Base-by-base conservation (phyloP, 1,140 invertebrate species). In the Lordiphosa clarofinis region DNA sequence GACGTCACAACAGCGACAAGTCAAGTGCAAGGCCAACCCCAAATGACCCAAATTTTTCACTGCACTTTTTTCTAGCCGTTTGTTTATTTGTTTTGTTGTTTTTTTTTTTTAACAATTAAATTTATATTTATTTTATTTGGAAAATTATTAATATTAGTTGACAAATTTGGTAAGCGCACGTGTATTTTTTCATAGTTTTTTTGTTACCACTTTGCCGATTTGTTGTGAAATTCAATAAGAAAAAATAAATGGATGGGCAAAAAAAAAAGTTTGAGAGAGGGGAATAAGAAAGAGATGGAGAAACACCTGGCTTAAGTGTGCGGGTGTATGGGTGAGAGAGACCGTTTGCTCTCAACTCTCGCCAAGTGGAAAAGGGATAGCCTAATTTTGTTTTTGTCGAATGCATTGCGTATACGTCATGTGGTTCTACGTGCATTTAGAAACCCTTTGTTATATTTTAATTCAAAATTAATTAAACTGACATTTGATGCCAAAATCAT, bases 161-260 rank as follows among this genome's bases (percentile, higher is more conserved):
- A 4, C 0, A 12, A 36, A 28, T 28, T 28, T 36, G 4, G 4
- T n/a, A n/a, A n/a, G 3, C 28, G 35, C 24, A 37, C 19, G 62
- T 31, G 12, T 58, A 50, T 40, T 50, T 21, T 36, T 33, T 31
- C 13, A 10, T 19, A 46, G 33, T 12, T 3, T 49, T 38, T 68
- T 54, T 33, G 39, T 28, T 56, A 28, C 31, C 9, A 7, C n/a
- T 5, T 3, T 24, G n/a, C n/a, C n/a, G 21, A 15, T 40, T 74
- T 74, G 42, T 79, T 79, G 75, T 79, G 71, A 82, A 79, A 82
- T 79, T 71, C 75, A 68, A 81, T 73, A 56, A 54, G 35, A 12
- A 67, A 56, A 54, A 21, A 1, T 1, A 12, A 67, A 56, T 60
- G 65, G 65, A 79, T 74, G 38, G 13, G 70, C 75, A 61, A 13